Evolutionary conservation across 2,797 vertebrate genomes (phyloP), one percentile per base, ranked within the genome.

Genomic region (Clarias platycephalus): DNA sequence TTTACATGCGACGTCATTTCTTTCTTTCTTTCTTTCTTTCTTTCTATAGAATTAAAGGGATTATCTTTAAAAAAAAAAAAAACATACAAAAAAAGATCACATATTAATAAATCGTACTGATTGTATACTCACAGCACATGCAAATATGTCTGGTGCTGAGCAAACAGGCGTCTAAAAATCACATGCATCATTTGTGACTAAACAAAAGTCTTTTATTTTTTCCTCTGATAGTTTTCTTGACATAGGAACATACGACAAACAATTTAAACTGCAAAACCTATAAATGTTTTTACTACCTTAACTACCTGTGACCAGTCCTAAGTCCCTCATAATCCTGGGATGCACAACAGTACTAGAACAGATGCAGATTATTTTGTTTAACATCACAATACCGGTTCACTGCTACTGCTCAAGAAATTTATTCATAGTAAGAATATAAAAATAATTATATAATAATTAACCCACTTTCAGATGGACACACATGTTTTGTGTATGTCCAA

Each of bases 191-290:
- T 68, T 58, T 71, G 34, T 31, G 66, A 34, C 76, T 53, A 71
- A 71, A 80, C 66, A 84, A 70, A 60, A 72, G 44, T 80, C 7
- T 72, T 81, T 76, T 85, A 76, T 44, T 77, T 53, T 53, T 77
- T 82, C 22, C 57, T 58, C 6, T 1, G 20, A 53, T 64, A 80
- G 5, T n/a, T 81, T 85, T 75, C 70, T 84, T 80, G 76, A 74
- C 67, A 81, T 79, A 76, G 49, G 24, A 85, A 67, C 26, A 58
- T 58, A 71, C 79, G 13, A 84, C 58, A 49, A 81, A 82, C 37
- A 57, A 75, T 49, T 28, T 49, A 20, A 85, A 64, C 68, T 66
- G 77, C 68, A 75, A 81, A 84, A 55, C 68, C 78, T 80, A 37
- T 80, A 20, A 74, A 15, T 58, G 55, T 71, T 78, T 62, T 15